phyloP scores from a whole-genome alignment of 1,140 invertebrate genomes.

The Heterodera schachtii region DNA sequence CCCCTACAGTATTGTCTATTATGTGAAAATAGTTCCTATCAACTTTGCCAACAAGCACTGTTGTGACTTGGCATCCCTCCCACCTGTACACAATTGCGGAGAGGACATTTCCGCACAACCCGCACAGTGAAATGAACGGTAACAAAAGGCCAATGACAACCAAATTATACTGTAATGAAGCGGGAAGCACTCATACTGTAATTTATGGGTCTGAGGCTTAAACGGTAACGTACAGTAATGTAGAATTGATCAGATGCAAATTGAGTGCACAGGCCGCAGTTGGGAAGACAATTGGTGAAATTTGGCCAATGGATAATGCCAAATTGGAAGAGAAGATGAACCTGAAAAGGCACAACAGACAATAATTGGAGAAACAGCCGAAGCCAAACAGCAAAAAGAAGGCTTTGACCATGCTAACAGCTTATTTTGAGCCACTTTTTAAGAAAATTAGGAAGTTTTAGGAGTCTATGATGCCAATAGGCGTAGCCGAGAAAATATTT shows the following conservation, averaged over 20 bases:
- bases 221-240: conserved; percentile 12
- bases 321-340: conserved; percentile 43
- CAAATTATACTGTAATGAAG: conserved; percentile 45
- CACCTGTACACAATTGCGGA: conserved; percentile 60
- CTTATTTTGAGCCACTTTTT: too few relatives aligned
- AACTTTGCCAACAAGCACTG: too few relatives aligned
- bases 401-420: too few relatives aligned
- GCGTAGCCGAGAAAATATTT: too few relatives aligned
- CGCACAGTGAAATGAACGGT: conserved; percentile 57
- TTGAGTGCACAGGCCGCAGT: conserved; percentile 46
- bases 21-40: too few relatives aligned
- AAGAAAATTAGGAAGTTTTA: too few relatives aligned
- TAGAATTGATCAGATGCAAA: conserved; percentile 46
- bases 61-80: too few relatives aligned
- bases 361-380: too few relatives aligned
- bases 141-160: conserved; percentile 58
- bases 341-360: neutral
- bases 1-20: too few relatives aligned
- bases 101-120: conserved; percentile 58
- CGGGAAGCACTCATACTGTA: neutral
- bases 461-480: too few relatives aligned
- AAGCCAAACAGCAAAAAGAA: too few relatives aligned
- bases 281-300: conserved; percentile 51
- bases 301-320: conserved; percentile 53
- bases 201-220: too few relatives aligned